Evolutionary conservation across 1,140 invertebrate species (phyloP).

Genomic region (Ceratosolen solmsi): DNA sequence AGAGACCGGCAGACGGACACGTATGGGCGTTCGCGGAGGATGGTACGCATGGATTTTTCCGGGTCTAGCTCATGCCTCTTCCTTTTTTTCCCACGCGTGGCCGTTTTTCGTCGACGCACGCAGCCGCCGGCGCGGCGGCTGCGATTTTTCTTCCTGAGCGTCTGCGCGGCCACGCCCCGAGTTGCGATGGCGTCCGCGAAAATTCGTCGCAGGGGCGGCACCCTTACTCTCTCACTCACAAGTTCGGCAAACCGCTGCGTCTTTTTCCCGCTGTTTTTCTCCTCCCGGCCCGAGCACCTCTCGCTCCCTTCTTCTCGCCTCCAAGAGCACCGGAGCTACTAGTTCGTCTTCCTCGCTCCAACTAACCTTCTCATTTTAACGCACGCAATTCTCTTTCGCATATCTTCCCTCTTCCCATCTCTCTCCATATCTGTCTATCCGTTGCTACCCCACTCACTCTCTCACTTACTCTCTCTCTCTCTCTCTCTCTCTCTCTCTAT

Average conservation of each 20-base stretch:
- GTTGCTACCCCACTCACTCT: too few species aligned
- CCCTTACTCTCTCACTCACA: slow-evolving; percentile 54
- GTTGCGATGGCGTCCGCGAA: slow-evolving; percentile 66
- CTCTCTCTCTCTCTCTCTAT: not conserved
- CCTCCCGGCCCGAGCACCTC: not conserved
- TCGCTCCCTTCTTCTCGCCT: slow-evolving; percentile 32
- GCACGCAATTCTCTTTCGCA: not conserved
- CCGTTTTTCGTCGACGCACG: slow-evolving; percentile 34
- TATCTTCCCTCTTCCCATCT: not conserved
- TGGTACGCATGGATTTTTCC: slow-evolving; percentile 48
- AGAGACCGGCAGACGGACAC: not conserved
- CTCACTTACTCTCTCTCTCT: too few species aligned
- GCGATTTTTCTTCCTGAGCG: slow-evolving; percentile 58
- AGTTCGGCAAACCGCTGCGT: not conserved
- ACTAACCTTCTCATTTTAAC: not conserved
- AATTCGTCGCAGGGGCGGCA: slow-evolving; percentile 64
- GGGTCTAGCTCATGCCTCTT: slow-evolving; percentile 6
- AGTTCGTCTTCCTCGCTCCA: not conserved
- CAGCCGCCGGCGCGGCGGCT: slow-evolving; percentile 6
- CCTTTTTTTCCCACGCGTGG: slow-evolving; percentile 54
- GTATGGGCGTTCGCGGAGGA: not conserved
- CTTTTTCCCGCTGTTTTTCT: slow-evolving; percentile 44
- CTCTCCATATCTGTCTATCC: not conserved
- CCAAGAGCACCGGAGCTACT: too few species aligned
- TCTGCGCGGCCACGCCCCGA: slow-evolving; percentile 70